Evolutionary conservation across 2,888 invertebrate genomes (phyloP).

Genomic region (Amiota communis): DNA sequence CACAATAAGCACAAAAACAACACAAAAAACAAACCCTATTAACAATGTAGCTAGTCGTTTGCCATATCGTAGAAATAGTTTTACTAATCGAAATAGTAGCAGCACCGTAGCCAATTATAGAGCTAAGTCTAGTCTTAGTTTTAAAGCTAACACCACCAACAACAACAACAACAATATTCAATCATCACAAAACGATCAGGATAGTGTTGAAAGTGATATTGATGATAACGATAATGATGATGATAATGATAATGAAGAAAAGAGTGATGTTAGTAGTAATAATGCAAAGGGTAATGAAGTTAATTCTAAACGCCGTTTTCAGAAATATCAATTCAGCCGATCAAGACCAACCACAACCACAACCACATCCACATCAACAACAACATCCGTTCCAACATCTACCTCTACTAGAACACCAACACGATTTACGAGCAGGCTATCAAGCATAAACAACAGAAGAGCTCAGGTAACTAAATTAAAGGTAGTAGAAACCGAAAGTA

Average conservation of each 20-base stretch:
- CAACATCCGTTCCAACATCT: constrained; percentile 34
- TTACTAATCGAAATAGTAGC: constrained; percentile 62
- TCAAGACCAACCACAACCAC: constrained; percentile 54
- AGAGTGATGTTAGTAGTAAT: constrained; percentile 42
- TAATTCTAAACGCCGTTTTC: constrained; percentile 73
- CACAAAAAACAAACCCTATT: constrained; percentile 32
- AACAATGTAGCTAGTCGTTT: constrained; percentile 47
- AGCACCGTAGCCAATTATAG: constrained; percentile 69
- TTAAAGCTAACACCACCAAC: constrained; percentile 47
- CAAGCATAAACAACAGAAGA: constrained; percentile 50
- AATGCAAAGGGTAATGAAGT: constrained; percentile 63
- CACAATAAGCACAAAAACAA: constrained; percentile 45
- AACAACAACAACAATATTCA: constrained; percentile 41
- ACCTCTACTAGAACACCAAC: constrained; percentile 38
- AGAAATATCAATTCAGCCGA: constrained; percentile 71
- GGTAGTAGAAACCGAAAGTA: constrained; percentile 47
- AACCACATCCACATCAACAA: constrained; percentile 38
- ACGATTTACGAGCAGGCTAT: constrained; percentile 28
- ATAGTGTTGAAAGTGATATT: constrained; percentile 43
- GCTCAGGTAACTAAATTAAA: constrained; percentile 58
- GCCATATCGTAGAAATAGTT: constrained; percentile 46
- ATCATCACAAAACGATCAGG: constrained; percentile 38
- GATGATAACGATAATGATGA: constrained; percentile 35
- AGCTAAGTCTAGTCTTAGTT: constrained; percentile 57
- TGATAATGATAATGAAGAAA: constrained; percentile 41